Evolutionary conservation across 2,888 invertebrate genomes (phyloP), one percentile per base, ranked within the genome.

Genomic region (Imbricaverruca yamaguchii): DNA sequence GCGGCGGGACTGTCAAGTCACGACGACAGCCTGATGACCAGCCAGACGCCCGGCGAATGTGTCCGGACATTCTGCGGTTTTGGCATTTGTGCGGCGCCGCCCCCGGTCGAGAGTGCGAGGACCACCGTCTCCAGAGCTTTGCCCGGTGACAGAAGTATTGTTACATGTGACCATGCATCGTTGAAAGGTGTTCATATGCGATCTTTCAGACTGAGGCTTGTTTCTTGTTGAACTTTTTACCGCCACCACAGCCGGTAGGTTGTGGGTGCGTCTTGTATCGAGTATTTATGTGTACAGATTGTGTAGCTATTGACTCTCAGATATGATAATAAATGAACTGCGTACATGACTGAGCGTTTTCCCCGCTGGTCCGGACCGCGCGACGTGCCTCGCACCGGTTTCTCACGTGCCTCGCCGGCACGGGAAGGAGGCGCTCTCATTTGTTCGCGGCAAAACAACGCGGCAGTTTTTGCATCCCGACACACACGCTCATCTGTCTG

Each of bases 171-270:
- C 69, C 39, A 69, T 69, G 69, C 53, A 53, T 53, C 53, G 69
- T 39, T 13, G 69, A 53, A 59, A 15, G 59, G 69, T 69, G 69
- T 69, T 69, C 69, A 69, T 69, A 39, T 69, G 69, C 69, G 69
- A 69, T 69, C 69, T 69, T 69, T 69, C 69, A 69, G 18, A 69
- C 69, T 69, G 69, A 69, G 69, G 69, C 69, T 69, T 69, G 69
- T 69, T 69, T 69, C 69, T 69, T 69, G 69, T 69, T 69, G 25
- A 69, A 25, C 69, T 69, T 69, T 69, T 69, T 69, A 39, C 39
- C 39, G 39, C 39, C 15, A 69, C 69, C 69, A 53, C 69, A n/a
- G 53, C 53, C 39, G 69, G 15, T 12, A 18, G 11, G 13, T 53
- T 39, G 39, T 69, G 53, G 69, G 69, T 53, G 9, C 53, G 39